Evolutionary conservation across 2,797 vertebrate species (phyloP).

Genomic region (Crypturellus tataupa): DNA sequence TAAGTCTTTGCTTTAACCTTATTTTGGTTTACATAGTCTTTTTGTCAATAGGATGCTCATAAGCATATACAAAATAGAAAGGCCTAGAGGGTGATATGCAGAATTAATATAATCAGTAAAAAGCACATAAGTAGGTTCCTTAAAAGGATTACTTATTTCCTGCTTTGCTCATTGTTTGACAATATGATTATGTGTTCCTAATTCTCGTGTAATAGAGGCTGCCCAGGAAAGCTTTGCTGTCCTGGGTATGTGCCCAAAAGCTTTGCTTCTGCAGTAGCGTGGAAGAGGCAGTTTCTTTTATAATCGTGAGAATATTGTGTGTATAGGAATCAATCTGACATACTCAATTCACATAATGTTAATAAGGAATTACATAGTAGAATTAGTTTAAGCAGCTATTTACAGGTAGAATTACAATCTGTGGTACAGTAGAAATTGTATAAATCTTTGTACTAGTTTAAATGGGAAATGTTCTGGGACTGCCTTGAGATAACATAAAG

Average conservation of each 20-base stretch:
- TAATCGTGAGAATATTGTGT: background rate
- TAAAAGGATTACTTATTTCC: background rate
- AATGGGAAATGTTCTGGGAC: background rate
- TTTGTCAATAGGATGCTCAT: background rate
- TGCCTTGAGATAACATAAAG: background rate
- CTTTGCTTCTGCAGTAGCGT: background rate
- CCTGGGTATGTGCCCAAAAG: background rate
- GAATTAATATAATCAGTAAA: background rate
- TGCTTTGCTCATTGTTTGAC: background rate
- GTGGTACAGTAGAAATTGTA: accelerated
- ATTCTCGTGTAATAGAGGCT: background rate
- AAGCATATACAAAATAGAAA: accelerated
- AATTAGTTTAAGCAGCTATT: background rate
- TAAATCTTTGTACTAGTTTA: background rate
- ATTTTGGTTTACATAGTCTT: background rate
- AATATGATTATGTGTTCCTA: background rate
- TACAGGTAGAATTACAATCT: background rate
- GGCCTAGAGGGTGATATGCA: background rate
- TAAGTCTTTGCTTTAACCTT: background rate
- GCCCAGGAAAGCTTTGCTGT: background rate
- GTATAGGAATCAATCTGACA: background rate
- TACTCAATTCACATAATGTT: background rate
- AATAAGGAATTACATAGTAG: background rate
- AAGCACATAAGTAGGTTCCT: background rate
- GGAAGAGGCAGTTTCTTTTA: background rate